A percentile compares a stretch with the other conserved stretches of the same genome.
Conservation (phyloP, 1,140 invertebrate genomes). For the Dendroctonus valens region DNA sequence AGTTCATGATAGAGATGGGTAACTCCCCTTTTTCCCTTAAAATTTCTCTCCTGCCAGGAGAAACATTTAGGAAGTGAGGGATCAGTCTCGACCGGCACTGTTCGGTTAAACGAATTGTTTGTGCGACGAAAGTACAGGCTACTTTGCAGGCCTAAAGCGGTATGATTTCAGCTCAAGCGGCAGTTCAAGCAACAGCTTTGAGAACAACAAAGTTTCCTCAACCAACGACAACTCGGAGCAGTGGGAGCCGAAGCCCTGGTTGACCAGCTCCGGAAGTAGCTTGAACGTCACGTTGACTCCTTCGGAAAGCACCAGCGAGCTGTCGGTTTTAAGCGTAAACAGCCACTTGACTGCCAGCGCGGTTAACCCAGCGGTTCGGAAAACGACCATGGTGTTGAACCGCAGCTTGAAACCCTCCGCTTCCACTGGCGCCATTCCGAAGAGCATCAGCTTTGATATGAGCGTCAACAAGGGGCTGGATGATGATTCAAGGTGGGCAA, state of each 20-base stretch:
- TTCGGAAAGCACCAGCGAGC: slow-evolving; percentile 45
- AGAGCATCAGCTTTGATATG: slow-evolving; percentile 90
- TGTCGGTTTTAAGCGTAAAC: slow-evolving; percentile 42
- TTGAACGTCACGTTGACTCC: slow-evolving; percentile 46
- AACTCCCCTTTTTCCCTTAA: no score
- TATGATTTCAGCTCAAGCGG: slow-evolving; percentile 43
- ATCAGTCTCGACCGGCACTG: no score
- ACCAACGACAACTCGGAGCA: slow-evolving; percentile 37
- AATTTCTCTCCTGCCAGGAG: no score
- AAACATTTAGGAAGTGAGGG: no score
- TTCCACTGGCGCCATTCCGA: slow-evolving; percentile 82
- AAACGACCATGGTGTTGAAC: slow-evolving; percentile 23
- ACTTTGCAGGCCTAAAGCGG: no score
- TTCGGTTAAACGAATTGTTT: no score
- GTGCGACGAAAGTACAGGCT: no score
- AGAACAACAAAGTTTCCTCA: slow-evolving; percentile 39
- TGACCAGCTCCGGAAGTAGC: slow-evolving; percentile 45
- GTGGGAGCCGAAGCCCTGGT: slow-evolving; percentile 48
- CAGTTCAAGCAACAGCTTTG: slow-evolving; percentile 46
- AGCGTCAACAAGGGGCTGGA: slow-evolving; percentile 71
- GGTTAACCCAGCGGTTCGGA: slow-evolving; percentile 9
- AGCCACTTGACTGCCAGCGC: neutral
- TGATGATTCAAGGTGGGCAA: slow-evolving; percentile 19
- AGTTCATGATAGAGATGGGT: no score
- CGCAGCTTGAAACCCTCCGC: slow-evolving; percentile 54